Conservation (phyloP, 2,888 invertebrate genomes). For the Acrobasis suavella region DNA sequence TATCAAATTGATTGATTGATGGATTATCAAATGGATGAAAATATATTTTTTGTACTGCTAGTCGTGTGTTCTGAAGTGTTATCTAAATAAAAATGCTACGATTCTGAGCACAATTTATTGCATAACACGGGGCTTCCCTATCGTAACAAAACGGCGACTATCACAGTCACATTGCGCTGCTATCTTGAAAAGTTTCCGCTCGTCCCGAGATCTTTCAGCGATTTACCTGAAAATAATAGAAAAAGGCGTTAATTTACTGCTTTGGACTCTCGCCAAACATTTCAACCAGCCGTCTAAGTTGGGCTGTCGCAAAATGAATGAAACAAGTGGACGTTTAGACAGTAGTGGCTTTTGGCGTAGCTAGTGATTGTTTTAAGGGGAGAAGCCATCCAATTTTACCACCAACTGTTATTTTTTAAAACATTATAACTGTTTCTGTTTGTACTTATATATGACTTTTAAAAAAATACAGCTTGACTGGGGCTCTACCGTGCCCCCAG, state of each 20-base stretch:
- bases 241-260: slow-evolving; percentile 78
- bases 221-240: slow-evolving; percentile 80
- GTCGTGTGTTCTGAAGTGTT: slow-evolving; percentile 8
- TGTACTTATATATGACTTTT: too few relatives aligned
- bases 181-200: slow-evolving; percentile 53
- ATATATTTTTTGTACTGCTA: not conserved
- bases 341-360: too few relatives aligned
- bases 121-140: slow-evolving; percentile 22
- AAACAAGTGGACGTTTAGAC: slow-evolving; percentile 65
- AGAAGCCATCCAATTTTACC: too few relatives aligned
- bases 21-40: not conserved
- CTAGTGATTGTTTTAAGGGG: too few relatives aligned
- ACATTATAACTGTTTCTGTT: too few relatives aligned
- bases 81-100: slow-evolving; percentile 49
- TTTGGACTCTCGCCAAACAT: slow-evolving; percentile 74
- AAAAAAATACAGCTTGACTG: too few relatives aligned
- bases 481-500: too few relatives aligned
- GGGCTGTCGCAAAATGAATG: slow-evolving; percentile 72
- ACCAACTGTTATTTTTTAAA: too few relatives aligned
- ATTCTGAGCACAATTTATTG: slow-evolving; percentile 42
- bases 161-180: slow-evolving; percentile 43
- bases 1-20: too few relatives aligned
- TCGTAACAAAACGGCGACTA: slow-evolving; percentile 26
- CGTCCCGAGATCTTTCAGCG: slow-evolving; percentile 65
- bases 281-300: slow-evolving; percentile 76